Base-by-base conservation (phyloP, 1,140 invertebrate species). In the Heliconius congener region DNA sequence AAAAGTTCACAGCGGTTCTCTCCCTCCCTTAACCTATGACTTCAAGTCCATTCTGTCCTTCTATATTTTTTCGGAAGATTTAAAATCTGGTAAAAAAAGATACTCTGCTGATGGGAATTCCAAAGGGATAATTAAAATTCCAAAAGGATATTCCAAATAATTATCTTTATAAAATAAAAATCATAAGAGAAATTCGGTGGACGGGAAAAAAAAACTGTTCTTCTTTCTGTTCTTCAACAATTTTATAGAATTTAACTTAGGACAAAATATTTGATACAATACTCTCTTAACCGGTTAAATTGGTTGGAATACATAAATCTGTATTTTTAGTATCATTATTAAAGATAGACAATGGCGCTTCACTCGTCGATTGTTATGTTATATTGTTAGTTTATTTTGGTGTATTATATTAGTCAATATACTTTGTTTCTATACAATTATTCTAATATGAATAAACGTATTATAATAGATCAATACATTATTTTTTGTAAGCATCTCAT, bases 271-370 rank as follows among this genome's bases (percentile, higher is more conserved):
- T 30, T 11, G 1, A 60, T 60, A 66, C 60, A 66, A 66, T 66
- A 16, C 60, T 16, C 60, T 66, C 60, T 66, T 66, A 66, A 66
- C 27, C 27, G 27, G 60, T 30, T 66, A 30, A 66, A 66, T 66
- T 30, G 60, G 60, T 30, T 30, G 60, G 13, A 66, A 66, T 66
- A 66, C 30, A 66, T 30, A 66, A 66, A 66, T 13, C 11, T 27
- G 27, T 30, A 66, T 60, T 23, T 60, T 60, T 66, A 66, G 60
- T 66, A 66, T 66, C 60, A 66, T 66, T 66, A 66, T 66, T 66
- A 66, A 46, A 66, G 60, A 5, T 30, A 30, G 27, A 66, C 60
- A 66, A 66, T 30, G 23, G 60, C 9, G 27, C 60, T 66, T 66
- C 60, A 66, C 27, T 66, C 1, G 60, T 66, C 27, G 60, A 27